Evolutionary conservation across 2,113 vertebrate species (phyloP).

Genomic region (Stigmatopora nigra): DNA sequence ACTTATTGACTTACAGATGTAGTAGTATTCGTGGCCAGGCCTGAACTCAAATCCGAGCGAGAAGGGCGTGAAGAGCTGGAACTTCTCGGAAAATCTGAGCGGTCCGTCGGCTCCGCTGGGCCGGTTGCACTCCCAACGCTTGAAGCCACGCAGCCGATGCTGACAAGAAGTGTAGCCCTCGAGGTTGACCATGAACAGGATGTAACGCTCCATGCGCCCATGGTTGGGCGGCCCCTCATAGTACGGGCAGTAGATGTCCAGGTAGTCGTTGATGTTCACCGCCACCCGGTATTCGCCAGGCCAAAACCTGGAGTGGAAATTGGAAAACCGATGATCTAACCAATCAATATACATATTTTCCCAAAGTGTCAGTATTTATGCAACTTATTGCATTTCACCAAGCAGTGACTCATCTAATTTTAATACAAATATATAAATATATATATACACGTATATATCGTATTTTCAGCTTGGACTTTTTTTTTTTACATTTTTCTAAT

Average conservation of each 20-base stretch:
- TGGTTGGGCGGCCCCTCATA: constrained; percentile 81
- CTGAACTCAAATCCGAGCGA: constrained; percentile 96
- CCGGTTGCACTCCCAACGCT: constrained; percentile 94
- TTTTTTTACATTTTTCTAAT: neutral
- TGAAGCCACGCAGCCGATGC: constrained; percentile 89
- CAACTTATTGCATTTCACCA: constrained; percentile 24
- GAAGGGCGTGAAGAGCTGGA: constrained; percentile 98
- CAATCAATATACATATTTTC: neutral
- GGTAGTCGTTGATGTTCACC: constrained; percentile 95
- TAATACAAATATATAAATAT: neutral
- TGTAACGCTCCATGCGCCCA: constrained; percentile 86
- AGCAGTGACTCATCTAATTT: neutral
- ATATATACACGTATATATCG: neutral
- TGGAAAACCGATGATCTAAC: neutral
- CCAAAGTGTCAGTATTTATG: constrained; percentile 37
- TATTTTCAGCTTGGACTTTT: neutral
- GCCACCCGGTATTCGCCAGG: constrained; percentile 86
- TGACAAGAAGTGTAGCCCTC: constrained; percentile 88
- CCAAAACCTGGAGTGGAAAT: constrained; percentile 77
- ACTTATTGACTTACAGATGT: constrained; percentile 83
- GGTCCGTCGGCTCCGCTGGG: constrained; percentile 84
- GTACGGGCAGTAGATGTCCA: constrained; percentile 96
- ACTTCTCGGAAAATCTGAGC: constrained; percentile 95
- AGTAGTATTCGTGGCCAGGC: constrained; percentile 92
- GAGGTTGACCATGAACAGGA: constrained; percentile 93